Base-by-base conservation (phyloP, 2,888 invertebrate species). In the Cantharis rufa region DNA sequence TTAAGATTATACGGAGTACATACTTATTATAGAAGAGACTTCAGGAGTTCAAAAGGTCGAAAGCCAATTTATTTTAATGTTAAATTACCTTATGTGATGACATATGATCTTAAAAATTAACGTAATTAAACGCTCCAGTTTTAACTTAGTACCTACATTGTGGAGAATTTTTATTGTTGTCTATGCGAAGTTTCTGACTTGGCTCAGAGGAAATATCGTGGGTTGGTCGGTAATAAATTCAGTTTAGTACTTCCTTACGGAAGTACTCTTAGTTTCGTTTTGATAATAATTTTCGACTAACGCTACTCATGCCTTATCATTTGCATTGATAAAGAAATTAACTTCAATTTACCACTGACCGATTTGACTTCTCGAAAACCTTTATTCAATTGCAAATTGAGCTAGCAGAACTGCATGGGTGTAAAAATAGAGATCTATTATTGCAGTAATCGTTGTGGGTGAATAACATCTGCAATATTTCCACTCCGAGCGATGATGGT, bases 391-490 rank as follows among this genome's bases (percentile, higher is more conserved):
- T 66, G 64, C 64, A 21, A 66, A 66, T 66, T 66, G 64, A 66
- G 24, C 64, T 66, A 66, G 18, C 48, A 48, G 24, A 66, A 66
- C 13, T 66, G 64, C 64, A 66, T 66, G 64, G 64, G 64, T 66
- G 64, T 66, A 66, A 66, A 66, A 66, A 66, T 66, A 66, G 64
- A n/a, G 64, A 66, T 66, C 64, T 66, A 66, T 66, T 66, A 66
- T 66, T 66, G 64, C 16, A 15, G 64, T 24, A 66, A 66, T 66
- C 64, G 64, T 66, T 66, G 64, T 66, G 64, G 64, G 64, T 66
- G 64, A 66, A 66, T 66, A 66, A 66, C 64, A 66, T 66, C 64
- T 66, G 64, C 64, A 66, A 64, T 10, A 24, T 66, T 66, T 66
- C 21, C 64, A 21, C 63, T 18, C 16, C 15, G n/a, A 18, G 9